Base-by-base conservation (phyloP, 2,113 vertebrate species). In the Ptychochromis oligacanthus region DNA sequence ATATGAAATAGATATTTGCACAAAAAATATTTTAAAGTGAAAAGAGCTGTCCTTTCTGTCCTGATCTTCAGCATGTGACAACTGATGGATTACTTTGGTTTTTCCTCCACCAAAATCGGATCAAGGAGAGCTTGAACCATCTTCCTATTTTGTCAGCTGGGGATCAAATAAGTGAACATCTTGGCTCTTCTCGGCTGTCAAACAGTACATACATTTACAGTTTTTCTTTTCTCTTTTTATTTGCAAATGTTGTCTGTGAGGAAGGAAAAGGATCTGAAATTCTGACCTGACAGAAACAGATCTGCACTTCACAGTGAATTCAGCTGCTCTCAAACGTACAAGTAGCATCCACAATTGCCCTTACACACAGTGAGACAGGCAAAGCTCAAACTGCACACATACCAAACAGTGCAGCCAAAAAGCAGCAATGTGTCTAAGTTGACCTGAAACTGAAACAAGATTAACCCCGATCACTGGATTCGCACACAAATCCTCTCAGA, bases 381-480 rank as follows among this genome's bases (percentile, higher is more conserved):
- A 46, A 72, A 54, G 43, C 83, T 43, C 43, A 46, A 40, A 49
- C 38, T 20, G 7, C 78, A 84, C 78, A 55, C 55, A 81, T n/a
- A n/a, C 59, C 59, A 62, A 83, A 77, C 75, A 36, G 70, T 46
- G 55, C 49, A 46, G 59, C 75, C 20, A 26, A 46, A 70, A 52
- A 52, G 55, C 80, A 52, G 64, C 52, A 6, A 40, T 57, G 76
- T 78, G 86, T 74, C 75, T 64, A 80, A 86, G 91, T 83, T 92
- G 91, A 92, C 89, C 90, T 56, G 82, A 88, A 89, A 85, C 81
- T 70, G 86, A 83, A 83, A 89, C 84, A 10, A 88, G 91, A 93
- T 93, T 92, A 93, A 94, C 91, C 85, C 88, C 52, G 84, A 83
- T 89, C 84, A 38, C 78, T 18, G 88, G 60, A 79, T 84, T 43